Percentiles rank a stretch among this genome's conserved stretches.
Conservation (phyloP, 2,797 vertebrate species). For the Psittacula echo region DNA sequence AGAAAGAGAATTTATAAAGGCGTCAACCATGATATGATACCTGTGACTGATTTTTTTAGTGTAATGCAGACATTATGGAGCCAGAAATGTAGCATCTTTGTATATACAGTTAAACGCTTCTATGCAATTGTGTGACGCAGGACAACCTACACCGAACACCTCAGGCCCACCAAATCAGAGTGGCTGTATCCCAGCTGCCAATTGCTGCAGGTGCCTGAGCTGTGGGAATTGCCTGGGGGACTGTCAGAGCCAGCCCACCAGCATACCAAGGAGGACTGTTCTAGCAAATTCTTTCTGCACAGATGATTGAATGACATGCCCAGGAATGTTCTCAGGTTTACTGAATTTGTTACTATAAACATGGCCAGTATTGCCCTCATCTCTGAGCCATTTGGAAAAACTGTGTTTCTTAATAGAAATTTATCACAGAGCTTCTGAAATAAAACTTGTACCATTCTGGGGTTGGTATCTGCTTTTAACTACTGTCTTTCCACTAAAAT, state of each 20-base stretch:
- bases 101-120: background rate
- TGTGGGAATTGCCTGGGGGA: background rate
- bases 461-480: background rate
- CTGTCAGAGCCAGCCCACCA: background rate
- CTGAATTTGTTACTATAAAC: background rate
- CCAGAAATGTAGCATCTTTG: background rate
- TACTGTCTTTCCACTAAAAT: background rate
- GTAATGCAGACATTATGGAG: background rate
- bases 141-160: background rate
- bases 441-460: background rate
- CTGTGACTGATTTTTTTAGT: background rate
- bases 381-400: background rate
- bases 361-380: background rate
- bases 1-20: background rate
- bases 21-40: background rate
- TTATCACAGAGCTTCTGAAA: background rate
- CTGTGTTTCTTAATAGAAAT: background rate
- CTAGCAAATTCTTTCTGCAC: background rate
- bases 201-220: background rate
- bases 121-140: background rate
- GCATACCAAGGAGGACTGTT: too few species aligned
- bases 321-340: background rate
- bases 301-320: background rate
- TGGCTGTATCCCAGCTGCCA: background rate
- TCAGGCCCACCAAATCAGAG: background rate